Percentiles rank a stretch among this genome's conserved stretches.
These are phyloP conservation scores for Gobius niger DNA, from an alignment of 2,113 vertebrate species.

Conservation along the genomic window DNA sequence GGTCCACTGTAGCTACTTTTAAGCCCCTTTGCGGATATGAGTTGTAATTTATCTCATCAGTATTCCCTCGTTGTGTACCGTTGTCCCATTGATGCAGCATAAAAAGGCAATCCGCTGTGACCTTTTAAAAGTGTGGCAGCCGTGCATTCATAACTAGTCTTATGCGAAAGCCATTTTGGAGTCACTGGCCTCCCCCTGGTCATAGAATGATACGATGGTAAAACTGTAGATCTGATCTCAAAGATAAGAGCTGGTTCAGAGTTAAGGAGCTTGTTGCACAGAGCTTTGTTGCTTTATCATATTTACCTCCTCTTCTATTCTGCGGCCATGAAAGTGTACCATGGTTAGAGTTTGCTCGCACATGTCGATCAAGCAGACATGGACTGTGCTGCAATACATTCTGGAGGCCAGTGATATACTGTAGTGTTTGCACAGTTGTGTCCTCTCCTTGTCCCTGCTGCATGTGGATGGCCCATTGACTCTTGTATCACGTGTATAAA, in stretches of 20 bases:
- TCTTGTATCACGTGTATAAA: slow-evolving; percentile 60
- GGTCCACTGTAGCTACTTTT: background rate
- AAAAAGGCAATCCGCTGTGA: slow-evolving; percentile 4
- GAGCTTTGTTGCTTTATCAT: background rate
- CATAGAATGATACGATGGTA: background rate
- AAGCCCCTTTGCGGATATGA: slow-evolving; percentile 3
- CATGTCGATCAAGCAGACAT: background rate
- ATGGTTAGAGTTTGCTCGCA: background rate
- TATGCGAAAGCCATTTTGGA: slow-evolving; percentile 1
- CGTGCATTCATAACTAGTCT: slow-evolving; percentile 10
- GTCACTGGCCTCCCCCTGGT: background rate
- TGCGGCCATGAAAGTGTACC: background rate
- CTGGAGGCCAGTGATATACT: slow-evolving; percentile 1
- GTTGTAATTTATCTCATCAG: background rate
- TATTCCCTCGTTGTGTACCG: slow-evolving; percentile 8
- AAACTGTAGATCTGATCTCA: background rate
- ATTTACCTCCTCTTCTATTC: background rate
- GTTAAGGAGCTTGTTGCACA: too few species aligned
- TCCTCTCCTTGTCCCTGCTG: slow-evolving; percentile 50
- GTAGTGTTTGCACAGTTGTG: slow-evolving; percentile 12
- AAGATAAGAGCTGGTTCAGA: background rate
- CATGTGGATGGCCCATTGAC: slow-evolving; percentile 55
- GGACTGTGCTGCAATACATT: background rate
- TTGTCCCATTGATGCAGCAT: background rate
- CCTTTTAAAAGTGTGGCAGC: background rate